These are phyloP conservation scores for Cynodonichthys magdalenae DNA, from an alignment of 2,797 vertebrate species.

Conservation along the genomic window DNA sequence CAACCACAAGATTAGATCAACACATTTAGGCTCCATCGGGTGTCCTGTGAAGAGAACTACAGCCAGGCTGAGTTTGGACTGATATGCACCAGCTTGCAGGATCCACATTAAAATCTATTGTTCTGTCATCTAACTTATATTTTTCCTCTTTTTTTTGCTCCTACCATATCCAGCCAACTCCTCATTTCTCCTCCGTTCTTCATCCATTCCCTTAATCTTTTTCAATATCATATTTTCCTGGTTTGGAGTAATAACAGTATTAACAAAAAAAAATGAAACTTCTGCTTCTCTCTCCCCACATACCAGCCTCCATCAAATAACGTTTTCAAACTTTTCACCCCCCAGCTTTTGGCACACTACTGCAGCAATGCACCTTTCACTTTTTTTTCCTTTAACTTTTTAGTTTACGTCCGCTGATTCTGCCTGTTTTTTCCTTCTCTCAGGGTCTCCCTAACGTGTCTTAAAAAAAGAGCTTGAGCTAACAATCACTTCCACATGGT, in stretches of 20 bases:
- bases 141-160: constrained; percentile 26
- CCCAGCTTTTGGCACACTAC: constrained; percentile 40
- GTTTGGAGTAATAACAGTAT: constrained; percentile 22
- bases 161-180: constrained; percentile 25
- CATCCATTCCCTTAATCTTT: constrained; percentile 24
- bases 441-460: constrained; percentile 52
- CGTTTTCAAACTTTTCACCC: constrained; percentile 42
- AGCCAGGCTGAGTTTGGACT: constrained; percentile 24
- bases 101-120: constrained; percentile 43
- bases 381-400: constrained; percentile 16
- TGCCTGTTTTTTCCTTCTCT: constrained; percentile 37
- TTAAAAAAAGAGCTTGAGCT: constrained; percentile 63
- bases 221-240: constrained; percentile 35
- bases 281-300: constrained; percentile 8
- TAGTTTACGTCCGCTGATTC: constrained; percentile 8
- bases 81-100: constrained; percentile 34
- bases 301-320: constrained; percentile 24
- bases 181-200: constrained; percentile 19
- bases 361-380: constrained; percentile 42
- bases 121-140: constrained; percentile 47
- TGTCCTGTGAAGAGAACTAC: constrained; percentile 41
- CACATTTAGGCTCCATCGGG: constrained; percentile 43
- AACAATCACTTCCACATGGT: constrained; percentile 82
- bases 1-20: constrained; percentile 59
- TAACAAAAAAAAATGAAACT: constrained; percentile 12